Percentiles rank a stretch among this genome's conserved stretches.
Conservation (phyloP, 2,113 vertebrate species). For the Dasypus novemcinctus region DNA sequence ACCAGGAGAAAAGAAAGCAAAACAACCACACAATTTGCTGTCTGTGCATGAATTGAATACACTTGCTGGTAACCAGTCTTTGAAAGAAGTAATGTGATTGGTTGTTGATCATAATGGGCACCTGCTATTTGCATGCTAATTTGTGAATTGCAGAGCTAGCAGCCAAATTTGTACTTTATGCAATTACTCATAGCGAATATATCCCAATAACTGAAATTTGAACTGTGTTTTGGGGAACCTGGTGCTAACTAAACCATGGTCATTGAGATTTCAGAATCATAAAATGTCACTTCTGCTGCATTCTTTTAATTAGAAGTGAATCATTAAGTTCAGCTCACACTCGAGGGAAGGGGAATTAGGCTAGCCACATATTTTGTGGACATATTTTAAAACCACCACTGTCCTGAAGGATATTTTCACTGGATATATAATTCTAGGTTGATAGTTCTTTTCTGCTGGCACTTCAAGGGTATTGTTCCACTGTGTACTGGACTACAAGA, state of each 20-base stretch:
- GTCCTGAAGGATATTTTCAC: neutral
- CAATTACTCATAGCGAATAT: neutral
- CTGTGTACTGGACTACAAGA: neutral
- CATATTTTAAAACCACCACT: neutral
- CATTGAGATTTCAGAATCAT: neutral
- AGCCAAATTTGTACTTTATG: neutral
- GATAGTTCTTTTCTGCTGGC: neutral
- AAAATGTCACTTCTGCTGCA: neutral
- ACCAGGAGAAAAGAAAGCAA: neutral
- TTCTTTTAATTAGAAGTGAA: neutral
- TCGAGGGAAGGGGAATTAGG: neutral
- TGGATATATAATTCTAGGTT: neutral
- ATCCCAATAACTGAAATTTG: neutral
- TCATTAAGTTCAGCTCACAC: neutral
- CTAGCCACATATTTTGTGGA: neutral
- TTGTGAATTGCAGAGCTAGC: neutral
- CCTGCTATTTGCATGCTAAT: neutral
- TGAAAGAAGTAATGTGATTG: neutral
- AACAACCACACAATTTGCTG: neutral
- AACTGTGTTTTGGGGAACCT: neutral
- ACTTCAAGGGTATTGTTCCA: neutral
- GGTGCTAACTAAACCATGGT: neutral
- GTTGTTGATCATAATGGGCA: neutral
- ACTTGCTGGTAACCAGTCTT: neutral
- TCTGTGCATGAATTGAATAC: neutral